phyloP scores from a whole-genome alignment of 35 echinoderm and acorn worm genomes.

The Heliocidaris tuberculata region DNA sequence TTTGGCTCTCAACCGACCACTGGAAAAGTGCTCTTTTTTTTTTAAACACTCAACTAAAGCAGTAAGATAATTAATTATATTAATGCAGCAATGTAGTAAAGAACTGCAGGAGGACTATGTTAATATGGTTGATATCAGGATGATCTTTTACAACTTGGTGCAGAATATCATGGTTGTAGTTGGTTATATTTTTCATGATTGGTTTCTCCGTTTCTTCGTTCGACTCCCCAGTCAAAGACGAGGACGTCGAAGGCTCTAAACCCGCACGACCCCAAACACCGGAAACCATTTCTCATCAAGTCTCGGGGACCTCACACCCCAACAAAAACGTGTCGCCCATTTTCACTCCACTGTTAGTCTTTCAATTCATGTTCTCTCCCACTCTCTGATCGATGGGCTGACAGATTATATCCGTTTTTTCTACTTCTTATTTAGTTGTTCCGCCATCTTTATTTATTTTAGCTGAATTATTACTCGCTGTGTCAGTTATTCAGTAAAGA shows the following conservation, averaged over 20 bases:
- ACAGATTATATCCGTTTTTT: background rate
- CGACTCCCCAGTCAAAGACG: background rate
- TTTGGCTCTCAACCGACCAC: no score
- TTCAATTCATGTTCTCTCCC: background rate
- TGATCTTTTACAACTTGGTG: no score
- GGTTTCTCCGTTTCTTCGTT: background rate
- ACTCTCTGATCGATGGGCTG: background rate
- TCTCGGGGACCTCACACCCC: background rate
- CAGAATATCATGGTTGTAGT: no score
- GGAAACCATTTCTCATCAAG: slow-evolving; percentile 6
- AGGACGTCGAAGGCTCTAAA: background rate
- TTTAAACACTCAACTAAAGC: no score
- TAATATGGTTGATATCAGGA: no score
- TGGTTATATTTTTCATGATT: no score
- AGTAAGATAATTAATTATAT: no score
- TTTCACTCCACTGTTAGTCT: background rate
- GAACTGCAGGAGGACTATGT: no score
- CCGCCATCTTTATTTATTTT: background rate
- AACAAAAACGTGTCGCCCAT: slow-evolving; percentile 5
- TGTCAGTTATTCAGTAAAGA: background rate
- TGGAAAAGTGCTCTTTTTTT: no score
- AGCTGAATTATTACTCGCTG: background rate
- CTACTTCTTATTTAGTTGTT: background rate
- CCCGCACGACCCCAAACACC: background rate
- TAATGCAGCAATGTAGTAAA: no score